A percentile compares a stretch with the other conserved stretches of the same genome.
phyloP scores from a whole-genome alignment of 2,888 invertebrate species.

The Xestobium rufovillosum region DNA sequence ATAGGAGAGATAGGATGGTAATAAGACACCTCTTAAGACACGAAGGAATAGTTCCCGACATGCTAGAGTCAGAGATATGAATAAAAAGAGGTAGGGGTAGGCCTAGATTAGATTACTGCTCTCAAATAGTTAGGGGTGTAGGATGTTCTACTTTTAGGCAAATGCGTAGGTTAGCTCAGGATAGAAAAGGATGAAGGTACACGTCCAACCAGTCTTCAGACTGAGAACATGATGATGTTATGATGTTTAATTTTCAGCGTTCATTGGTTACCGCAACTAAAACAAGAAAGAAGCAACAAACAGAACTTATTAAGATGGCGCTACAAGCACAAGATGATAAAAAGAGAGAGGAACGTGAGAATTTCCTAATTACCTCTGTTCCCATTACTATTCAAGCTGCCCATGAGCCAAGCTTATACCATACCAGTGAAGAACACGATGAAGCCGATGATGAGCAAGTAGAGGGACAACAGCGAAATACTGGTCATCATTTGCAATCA shows the following conservation, averaged over 20 bases:
- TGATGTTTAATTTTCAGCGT: conserved; percentile 51
- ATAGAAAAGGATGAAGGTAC: too few relatives aligned
- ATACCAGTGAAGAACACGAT: conserved; percentile 78
- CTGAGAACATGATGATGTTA: not conserved
- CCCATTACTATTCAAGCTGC: conserved; percentile 94
- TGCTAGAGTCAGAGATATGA: too few relatives aligned
- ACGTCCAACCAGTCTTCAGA: too few relatives aligned
- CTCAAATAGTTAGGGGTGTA: too few relatives aligned
- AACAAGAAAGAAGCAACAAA: conserved; percentile 97
- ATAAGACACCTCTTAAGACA: too few relatives aligned
- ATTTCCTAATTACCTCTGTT: conserved; percentile 91
- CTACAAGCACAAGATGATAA: conserved; percentile 94
- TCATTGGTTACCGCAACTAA: conserved; percentile 97
- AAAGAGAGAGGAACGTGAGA: conserved; percentile 88
- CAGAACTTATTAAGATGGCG: conserved; percentile 93
- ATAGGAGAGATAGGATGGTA: too few relatives aligned
- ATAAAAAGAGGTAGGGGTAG: too few relatives aligned
- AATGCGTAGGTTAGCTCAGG: too few relatives aligned
- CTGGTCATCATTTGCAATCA: conserved; percentile 78
- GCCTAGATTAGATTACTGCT: too few relatives aligned
- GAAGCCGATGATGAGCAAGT: conserved; percentile 66
- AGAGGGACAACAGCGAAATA: conserved; percentile 59
- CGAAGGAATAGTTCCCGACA: too few relatives aligned
- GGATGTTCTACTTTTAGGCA: too few relatives aligned
- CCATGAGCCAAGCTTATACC: conserved; percentile 87